These are phyloP conservation scores for Neomicropteryx cornuta DNA, from an alignment of 1,140 invertebrate genomes.

Conservation along the genomic window DNA sequence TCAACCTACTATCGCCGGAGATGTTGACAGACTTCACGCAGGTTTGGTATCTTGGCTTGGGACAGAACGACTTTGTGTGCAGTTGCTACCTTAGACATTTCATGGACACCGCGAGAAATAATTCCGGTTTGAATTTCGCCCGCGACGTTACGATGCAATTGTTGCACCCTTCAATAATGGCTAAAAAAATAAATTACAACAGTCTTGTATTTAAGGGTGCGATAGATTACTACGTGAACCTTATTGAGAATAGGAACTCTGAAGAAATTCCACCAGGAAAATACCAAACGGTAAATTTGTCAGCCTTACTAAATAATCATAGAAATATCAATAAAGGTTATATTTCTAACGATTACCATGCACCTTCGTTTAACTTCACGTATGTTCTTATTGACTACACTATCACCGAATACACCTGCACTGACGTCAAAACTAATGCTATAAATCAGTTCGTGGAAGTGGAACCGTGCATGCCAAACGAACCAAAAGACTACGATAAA, in stretches of 20 bases:
- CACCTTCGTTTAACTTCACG: slow-evolving; percentile 11
- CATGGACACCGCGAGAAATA: slow-evolving; percentile 26
- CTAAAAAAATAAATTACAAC: not conserved
- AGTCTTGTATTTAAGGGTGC: too few relatives aligned
- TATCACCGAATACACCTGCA: slow-evolving; percentile 20
- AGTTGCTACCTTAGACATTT: slow-evolving; percentile 36
- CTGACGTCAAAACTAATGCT: slow-evolving; percentile 15
- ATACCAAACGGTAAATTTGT: not conserved
- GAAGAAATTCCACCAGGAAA: not conserved
- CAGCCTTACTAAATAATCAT: not conserved
- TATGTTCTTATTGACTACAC: slow-evolving; percentile 24
- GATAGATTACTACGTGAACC: too few relatives aligned
- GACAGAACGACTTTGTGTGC: slow-evolving; percentile 41
- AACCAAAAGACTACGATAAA: slow-evolving; percentile 14
- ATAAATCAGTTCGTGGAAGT: slow-evolving; percentile 16
- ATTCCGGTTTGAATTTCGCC: slow-evolving; percentile 16
- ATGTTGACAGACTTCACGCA: slow-evolving; percentile 35
- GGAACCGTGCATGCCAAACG: slow-evolving; percentile 13
- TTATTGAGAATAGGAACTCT: not conserved
- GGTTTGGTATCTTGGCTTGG: slow-evolving; percentile 28
- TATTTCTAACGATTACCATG: not conserved
- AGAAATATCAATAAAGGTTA: not conserved
- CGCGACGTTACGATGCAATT: not conserved
- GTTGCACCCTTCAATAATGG: not conserved
- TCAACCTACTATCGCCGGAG: slow-evolving; percentile 36